phyloP scores from a whole-genome alignment of 2,888 invertebrate species.

The Trachelus tabidus region DNA sequence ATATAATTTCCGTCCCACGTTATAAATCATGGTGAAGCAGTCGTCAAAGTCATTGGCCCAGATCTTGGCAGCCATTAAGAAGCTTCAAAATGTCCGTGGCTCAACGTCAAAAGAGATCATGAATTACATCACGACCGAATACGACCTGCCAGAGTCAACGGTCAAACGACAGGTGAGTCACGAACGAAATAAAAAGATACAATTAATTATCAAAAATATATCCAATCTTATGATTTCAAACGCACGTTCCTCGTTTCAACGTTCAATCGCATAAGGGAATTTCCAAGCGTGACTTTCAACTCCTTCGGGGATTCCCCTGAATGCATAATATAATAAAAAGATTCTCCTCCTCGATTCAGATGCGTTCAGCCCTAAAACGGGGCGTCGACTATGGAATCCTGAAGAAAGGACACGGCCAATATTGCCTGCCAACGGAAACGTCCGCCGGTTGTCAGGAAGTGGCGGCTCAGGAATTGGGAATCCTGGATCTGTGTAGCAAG shows the following conservation, averaged over 20 bases:
- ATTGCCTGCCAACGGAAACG: conserved; percentile 38
- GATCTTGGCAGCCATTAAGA: conserved; percentile 47
- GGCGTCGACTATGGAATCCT: conserved; percentile 47
- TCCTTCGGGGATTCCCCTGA: too few relatives aligned
- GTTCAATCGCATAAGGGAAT: too few relatives aligned
- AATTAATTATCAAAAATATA: too few relatives aligned
- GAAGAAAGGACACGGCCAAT: conserved; percentile 35
- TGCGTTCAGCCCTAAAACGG: conserved; percentile 45
- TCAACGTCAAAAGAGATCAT: conserved; percentile 45
- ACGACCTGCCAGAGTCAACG: conserved; percentile 30
- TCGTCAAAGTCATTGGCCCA: conserved; percentile 34
- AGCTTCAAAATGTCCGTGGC: conserved; percentile 43
- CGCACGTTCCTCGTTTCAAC: too few relatives aligned
- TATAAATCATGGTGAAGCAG: conserved; percentile 31
- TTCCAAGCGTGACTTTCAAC: too few relatives aligned
- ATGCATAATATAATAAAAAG: too few relatives aligned
- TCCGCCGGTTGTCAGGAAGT: conserved; percentile 38
- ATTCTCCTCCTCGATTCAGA: conserved; percentile 23
- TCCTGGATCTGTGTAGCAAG: conserved; percentile 39
- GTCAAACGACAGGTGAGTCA: conserved; percentile 47
- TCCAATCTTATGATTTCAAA: too few relatives aligned
- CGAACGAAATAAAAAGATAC: background rate
- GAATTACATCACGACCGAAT: conserved; percentile 40
- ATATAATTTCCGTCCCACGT: too few relatives aligned
- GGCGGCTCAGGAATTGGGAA: conserved; percentile 43